Base-by-base conservation (phyloP, 1,140 invertebrate species). In the Pseudobourletiella spinata region DNA sequence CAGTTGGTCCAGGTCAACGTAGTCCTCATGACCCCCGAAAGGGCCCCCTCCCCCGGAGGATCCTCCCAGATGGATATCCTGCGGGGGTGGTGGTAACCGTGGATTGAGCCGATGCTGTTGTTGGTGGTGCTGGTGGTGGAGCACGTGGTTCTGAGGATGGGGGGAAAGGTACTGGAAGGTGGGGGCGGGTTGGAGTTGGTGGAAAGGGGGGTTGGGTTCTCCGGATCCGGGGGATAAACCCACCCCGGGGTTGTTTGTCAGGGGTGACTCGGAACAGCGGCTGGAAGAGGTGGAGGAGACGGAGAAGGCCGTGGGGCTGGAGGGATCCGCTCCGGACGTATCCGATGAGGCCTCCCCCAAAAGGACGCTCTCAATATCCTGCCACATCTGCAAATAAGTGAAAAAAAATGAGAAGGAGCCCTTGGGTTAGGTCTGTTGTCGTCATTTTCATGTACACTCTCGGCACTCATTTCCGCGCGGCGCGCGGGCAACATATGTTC, bases 1-100 rank as follows among this genome's bases (percentile, higher is more conserved):
- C 26, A 79, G 67, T 63, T 76, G 72, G 62, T 79, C 77, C 48
- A 79, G 71, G 61, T 79, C 77, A 39, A 78, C 72, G 56, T 75
- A 78, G 54, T 79, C 77, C 52, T 78, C 76, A 20, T n/a, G 6
- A 6, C 6, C 6, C 46, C 11, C 6, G 46, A 22, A 11, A 11
- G 24, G 16, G 16, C 6, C 8, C 6, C 18, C 46, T 22, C 16
- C 24, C 6, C 6, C 24, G 46, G 18, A 6, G 50, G 48, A 51
- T 61, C 3, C 44, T 16, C 15, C 1, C 1, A 20, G 15, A 32
- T 20, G 43, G 50, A 42, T 14, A 14, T 42, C 35, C 14, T 42
- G 35, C 14, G 11, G 14, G 35, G 35, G 11, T 42, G 35, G 35
- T 42, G 18, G 35, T 42, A 14, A 14, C 11, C 18, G 11, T 14